Conservation (phyloP, 2,797 vertebrate species). For the Choloepus didactylus region DNA sequence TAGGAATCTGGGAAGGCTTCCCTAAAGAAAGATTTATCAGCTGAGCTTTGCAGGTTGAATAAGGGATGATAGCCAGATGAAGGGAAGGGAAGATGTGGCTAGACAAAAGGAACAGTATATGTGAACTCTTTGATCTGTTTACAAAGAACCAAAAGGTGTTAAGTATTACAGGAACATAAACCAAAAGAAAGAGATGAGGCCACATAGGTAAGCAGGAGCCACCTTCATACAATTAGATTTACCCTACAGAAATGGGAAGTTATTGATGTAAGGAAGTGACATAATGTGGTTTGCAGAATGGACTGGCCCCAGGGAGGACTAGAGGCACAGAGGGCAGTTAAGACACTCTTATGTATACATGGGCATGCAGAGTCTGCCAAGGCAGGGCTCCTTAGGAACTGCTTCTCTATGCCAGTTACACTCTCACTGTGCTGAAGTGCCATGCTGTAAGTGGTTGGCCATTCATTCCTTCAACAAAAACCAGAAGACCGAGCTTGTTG, state of each 20-base stretch:
- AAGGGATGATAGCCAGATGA: background rate
- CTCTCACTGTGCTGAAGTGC: background rate
- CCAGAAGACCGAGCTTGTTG: background rate
- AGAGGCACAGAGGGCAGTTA: background rate
- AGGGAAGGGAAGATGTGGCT: background rate
- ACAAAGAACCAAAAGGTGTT: constrained; percentile 39
- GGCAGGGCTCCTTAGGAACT: background rate
- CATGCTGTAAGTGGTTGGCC: background rate
- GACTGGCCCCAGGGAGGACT: background rate
- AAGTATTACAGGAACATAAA: constrained; percentile 42
- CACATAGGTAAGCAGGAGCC: background rate
- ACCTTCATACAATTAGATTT: constrained; percentile 17
- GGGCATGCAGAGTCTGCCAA: background rate
- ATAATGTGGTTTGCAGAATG: constrained; percentile 14
- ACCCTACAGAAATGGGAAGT: background rate
- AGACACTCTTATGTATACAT: background rate
- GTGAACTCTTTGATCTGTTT: constrained; percentile 38
- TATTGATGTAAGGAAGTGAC: background rate
- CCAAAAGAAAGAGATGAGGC: background rate
- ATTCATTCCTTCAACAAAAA: constrained; percentile 44
- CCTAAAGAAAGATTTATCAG: constrained; percentile 40
- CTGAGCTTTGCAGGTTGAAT: background rate
- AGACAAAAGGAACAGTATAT: constrained; percentile 9
- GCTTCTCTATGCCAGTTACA: background rate
- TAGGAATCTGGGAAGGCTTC: background rate